phyloP scores from a whole-genome alignment of 2,888 invertebrate species.

The Microplitis deprimator region DNA sequence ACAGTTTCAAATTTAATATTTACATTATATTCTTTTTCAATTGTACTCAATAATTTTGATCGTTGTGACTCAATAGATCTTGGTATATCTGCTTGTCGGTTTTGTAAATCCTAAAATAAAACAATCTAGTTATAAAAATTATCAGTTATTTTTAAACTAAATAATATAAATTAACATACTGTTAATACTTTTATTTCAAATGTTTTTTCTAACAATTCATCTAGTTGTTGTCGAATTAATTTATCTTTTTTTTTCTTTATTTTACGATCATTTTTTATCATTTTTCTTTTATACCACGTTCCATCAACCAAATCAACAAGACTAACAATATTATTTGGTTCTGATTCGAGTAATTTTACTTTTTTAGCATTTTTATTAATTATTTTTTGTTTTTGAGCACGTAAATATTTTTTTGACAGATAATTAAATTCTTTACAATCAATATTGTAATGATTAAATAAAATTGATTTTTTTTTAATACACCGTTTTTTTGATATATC shows the following conservation, averaged over 20 bases:
- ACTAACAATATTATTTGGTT: conserved; percentile 60
- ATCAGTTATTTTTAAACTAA: neutral
- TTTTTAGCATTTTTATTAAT: conserved; percentile 67
- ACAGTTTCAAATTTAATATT: conserved; percentile 73
- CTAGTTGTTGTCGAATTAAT: neutral
- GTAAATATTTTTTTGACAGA: conserved; percentile 73
- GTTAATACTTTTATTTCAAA: conserved; percentile 11
- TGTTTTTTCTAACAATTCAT: neutral
- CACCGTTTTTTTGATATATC: conserved; percentile 69
- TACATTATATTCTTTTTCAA: conserved; percentile 74
- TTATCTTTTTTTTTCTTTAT: conserved; percentile 36
- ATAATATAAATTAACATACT: neutral
- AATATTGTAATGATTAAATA: conserved; percentile 57
- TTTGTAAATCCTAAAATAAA: conserved; percentile 70
- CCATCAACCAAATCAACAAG: conserved; percentile 56
- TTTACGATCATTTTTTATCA: conserved; percentile 40
- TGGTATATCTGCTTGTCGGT: conserved; percentile 76
- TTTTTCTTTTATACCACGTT: conserved; percentile 52
- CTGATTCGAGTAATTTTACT: conserved; percentile 54
- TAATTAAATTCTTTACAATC: conserved; percentile 74
- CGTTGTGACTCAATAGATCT: conserved; percentile 79
- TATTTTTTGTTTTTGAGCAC: conserved; percentile 67
- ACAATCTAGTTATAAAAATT: neutral
- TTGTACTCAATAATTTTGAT: conserved; percentile 71
- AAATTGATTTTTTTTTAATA: conserved; percentile 47